Evolutionary conservation across 37 sponge, comb jelly and placozoan genomes (phyloP).

Genomic region (Tethya wilhelma): DNA sequence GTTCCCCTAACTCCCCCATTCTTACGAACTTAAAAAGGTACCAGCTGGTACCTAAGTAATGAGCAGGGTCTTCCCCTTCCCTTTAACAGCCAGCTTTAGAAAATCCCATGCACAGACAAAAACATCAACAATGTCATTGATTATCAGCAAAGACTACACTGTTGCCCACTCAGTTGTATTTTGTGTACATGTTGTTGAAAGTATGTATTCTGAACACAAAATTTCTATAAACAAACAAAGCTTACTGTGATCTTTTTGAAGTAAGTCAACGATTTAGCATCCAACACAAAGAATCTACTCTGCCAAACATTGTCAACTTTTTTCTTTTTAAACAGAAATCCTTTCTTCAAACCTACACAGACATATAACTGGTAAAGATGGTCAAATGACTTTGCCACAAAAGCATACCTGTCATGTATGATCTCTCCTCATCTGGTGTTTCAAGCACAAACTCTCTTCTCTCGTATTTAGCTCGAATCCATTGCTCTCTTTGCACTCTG

Average conservation of each 20-base stretch:
- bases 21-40: no score
- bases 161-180: no score
- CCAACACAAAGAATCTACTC: slow-evolving; percentile 69
- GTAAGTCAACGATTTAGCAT: slow-evolving; percentile 47
- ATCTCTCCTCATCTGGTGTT: slow-evolving; percentile 24
- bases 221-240: no score
- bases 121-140: no score
- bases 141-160: no score
- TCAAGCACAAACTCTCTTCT: slow-evolving; percentile 62
- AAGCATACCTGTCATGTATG: slow-evolving; percentile 43
- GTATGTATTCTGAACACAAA: no score
- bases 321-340: slow-evolving; percentile 68
- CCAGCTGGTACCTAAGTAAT: no score
- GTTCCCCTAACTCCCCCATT: no score
- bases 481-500: slow-evolving; percentile 73
- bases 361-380: background rate
- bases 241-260: slow-evolving; percentile 63
- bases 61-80: no score
- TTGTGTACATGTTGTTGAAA: no score
- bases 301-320: slow-evolving; percentile 74
- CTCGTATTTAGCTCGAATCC: slow-evolving; percentile 80
- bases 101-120: no score
- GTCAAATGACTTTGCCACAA: background rate
- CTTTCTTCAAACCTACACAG: slow-evolving; percentile 63
- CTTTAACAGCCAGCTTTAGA: no score